These are phyloP conservation scores for Epistrophe grossulariae DNA, from an alignment of 2,888 invertebrate genomes.

Conservation along the genomic window DNA sequence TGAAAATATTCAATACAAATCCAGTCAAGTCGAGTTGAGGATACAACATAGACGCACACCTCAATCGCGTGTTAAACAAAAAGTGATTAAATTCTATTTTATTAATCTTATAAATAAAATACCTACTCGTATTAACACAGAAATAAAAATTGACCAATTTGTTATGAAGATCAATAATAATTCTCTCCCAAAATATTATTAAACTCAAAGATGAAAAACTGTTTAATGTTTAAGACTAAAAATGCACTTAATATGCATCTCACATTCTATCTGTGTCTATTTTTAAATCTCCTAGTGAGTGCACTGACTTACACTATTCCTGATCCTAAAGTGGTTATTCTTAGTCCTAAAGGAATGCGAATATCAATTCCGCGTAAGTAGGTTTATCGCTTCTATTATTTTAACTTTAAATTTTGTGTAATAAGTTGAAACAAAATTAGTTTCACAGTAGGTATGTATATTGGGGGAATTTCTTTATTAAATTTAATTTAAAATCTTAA, in stretches of 20 bases:
- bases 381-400: background rate
- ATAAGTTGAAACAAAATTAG: background rate
- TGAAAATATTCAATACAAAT: slow-evolving; percentile 25
- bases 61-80: background rate
- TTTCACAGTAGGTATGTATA: background rate
- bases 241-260: slow-evolving; percentile 36
- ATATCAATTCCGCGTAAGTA: slow-evolving; percentile 37
- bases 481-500: slow-evolving; percentile 5
- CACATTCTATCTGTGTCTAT: slow-evolving; percentile 40
- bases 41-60: background rate
- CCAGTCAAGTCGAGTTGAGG: slow-evolving; percentile 48
- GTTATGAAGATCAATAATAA: background rate
- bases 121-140: background rate
- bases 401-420: background rate
- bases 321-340: slow-evolving; percentile 31
- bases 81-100: slow-evolving; percentile 20
- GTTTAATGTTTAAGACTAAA: background rate
- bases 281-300: slow-evolving; percentile 30
- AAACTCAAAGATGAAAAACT: background rate
- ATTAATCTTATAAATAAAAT: background rate
- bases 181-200: background rate
- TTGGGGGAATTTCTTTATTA: slow-evolving; percentile 11
- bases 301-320: slow-evolving; percentile 41
- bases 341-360: slow-evolving; percentile 29
- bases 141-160: background rate